Percentiles rank a stretch among this genome's conserved stretches.
Conservation (phyloP, 1,140 invertebrate species). For the Caerostris extrusa region DNA sequence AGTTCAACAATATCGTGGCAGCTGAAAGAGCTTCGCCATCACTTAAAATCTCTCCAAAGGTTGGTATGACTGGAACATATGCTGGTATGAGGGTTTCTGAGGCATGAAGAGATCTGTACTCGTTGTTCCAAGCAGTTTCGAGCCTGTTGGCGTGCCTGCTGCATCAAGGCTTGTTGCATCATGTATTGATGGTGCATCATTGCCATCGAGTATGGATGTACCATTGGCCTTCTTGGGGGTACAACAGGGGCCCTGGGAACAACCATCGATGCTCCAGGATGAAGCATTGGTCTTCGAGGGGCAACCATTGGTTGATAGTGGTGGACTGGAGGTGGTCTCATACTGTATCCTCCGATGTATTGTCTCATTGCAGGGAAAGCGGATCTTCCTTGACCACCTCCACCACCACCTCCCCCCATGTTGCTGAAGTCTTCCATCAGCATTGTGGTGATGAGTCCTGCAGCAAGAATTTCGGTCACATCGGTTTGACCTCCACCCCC, state of each 20-base stretch:
- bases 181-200: conserved; percentile 20
- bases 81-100: conserved; percentile 30
- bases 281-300: conserved; percentile 5
- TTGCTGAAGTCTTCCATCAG: conserved; percentile 39
- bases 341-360: conserved; percentile 35
- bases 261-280: neutral
- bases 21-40: conserved; percentile 47
- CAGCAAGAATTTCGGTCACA: conserved; percentile 52
- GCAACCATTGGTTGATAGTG: conserved; percentile 44
- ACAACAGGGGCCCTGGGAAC: neutral
- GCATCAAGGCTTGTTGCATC: conserved; percentile 27
- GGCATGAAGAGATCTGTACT: neutral
- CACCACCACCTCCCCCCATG: neutral
- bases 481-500: neutral
- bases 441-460: conserved; percentile 55
- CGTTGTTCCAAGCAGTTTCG: conserved; percentile 16
- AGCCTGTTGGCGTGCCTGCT: conserved; percentile 5
- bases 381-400: neutral
- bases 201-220: neutral
- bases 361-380: neutral
- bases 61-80: neutral
- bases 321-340: conserved; percentile 10
- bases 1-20: neutral
- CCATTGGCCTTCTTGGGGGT: neutral
- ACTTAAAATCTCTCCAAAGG: conserved; percentile 32